phyloP scores from a whole-genome alignment of 2,888 invertebrate species.

The Monochamus alternatus region DNA sequence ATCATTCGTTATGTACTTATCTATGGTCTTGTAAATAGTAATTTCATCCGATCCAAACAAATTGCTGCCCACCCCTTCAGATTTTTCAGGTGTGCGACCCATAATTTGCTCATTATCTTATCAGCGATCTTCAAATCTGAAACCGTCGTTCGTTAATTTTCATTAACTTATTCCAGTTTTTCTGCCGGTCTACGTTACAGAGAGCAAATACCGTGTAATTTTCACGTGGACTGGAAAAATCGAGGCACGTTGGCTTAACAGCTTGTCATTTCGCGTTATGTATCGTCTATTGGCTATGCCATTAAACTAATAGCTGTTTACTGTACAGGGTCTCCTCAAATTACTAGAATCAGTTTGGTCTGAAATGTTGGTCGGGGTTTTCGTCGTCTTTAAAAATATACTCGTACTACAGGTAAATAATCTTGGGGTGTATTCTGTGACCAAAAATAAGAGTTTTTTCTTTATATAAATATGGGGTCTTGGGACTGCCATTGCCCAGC shows the following conservation, averaged over 20 bases:
- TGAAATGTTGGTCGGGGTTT: too few relatives aligned
- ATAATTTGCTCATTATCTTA: background rate
- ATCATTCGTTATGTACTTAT: background rate
- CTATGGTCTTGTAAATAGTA: background rate
- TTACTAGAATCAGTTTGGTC: too few relatives aligned
- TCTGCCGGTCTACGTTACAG: background rate
- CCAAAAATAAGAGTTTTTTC: too few relatives aligned
- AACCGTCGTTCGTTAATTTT: background rate
- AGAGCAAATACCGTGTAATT: background rate
- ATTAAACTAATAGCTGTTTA: too few relatives aligned
- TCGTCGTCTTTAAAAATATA: too few relatives aligned
- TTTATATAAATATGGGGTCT: too few relatives aligned
- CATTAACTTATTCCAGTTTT: background rate
- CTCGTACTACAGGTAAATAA: too few relatives aligned
- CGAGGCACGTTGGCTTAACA: too few relatives aligned
- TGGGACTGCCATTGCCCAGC: too few relatives aligned
- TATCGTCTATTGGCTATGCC: background rate
- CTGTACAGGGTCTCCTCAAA: too few relatives aligned
- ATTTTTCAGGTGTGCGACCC: background rate
- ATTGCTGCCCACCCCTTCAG: background rate
- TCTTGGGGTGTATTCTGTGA: too few relatives aligned
- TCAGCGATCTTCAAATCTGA: background rate
- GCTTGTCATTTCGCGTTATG: background rate
- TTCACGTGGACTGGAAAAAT: too few relatives aligned
- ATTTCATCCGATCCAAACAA: background rate